A percentile compares a stretch with the other conserved stretches of the same genome.
These are phyloP conservation scores for Apogon talboti DNA, from an alignment of 2,797 vertebrate genomes.

Conservation along the genomic window DNA sequence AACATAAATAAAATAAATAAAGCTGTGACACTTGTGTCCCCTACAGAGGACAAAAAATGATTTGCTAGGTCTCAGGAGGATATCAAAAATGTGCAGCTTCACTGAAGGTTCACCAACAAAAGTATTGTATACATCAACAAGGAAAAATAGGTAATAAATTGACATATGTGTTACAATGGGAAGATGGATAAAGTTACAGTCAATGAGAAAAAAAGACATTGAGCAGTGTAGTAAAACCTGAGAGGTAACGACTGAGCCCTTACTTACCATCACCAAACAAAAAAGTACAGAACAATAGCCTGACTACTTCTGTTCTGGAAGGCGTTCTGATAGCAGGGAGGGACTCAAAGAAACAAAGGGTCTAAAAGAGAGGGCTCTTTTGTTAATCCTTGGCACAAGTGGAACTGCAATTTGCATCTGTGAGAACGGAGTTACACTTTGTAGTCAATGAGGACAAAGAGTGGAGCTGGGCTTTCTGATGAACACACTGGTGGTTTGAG, in stretches of 20 bases:
- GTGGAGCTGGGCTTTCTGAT: conserved; percentile 42
- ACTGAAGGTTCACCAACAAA: no score
- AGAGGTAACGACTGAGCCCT: conserved; percentile 44
- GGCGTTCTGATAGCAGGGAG: conserved; percentile 41
- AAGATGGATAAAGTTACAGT: conserved; percentile 49
- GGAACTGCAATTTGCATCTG: conserved; percentile 74
- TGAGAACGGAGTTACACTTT: conserved; percentile 74
- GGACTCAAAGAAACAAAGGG: conserved; percentile 60
- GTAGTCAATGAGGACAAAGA: conserved; percentile 68
- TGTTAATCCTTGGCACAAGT: conserved; percentile 48
- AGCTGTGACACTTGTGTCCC: no score
- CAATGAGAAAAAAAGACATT: conserved; percentile 38
- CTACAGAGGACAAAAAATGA: no score
- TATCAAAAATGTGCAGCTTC: no score
- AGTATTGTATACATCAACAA: no score
- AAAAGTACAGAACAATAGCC: conserved; percentile 63
- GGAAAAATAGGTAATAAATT: no score
- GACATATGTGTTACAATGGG: conserved; percentile 29
- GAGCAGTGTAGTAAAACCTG: conserved; percentile 47
- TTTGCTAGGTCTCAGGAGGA: no score
- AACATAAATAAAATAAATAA: no score
- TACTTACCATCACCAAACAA: conserved; percentile 53
- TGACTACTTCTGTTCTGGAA: conserved; percentile 37
- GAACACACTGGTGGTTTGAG: conserved; percentile 27
- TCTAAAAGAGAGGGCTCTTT: conserved; percentile 56